Conservation (phyloP, 1,140 invertebrate genomes). For the Zaprionus vittiger region DNA sequence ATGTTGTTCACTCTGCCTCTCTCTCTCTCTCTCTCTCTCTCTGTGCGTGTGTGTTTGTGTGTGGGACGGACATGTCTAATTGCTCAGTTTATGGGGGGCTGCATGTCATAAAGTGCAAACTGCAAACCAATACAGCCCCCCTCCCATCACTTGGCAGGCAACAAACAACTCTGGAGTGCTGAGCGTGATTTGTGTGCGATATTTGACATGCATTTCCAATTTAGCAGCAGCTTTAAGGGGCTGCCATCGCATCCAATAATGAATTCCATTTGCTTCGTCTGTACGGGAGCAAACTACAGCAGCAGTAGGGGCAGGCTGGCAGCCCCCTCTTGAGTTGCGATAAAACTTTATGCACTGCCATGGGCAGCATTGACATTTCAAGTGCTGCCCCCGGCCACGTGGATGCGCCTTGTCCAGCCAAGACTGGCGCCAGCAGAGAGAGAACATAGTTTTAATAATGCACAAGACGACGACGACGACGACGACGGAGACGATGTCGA, state of each 20-base stretch:
- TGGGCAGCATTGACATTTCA: slow-evolving; percentile 80
- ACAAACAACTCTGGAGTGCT: slow-evolving; percentile 37
- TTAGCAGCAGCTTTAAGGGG: slow-evolving; percentile 65
- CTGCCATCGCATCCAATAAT: slow-evolving; percentile 60
- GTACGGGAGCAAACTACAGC: slow-evolving; percentile 1
- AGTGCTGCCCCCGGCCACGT: slow-evolving; percentile 46
- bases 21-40: background rate
- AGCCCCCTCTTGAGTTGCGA: slow-evolving; percentile 41
- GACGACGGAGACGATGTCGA: slow-evolving; percentile 65
- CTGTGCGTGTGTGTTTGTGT: slow-evolving; percentile 9
- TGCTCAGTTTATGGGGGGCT: slow-evolving; percentile 68
- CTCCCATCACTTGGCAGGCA: slow-evolving; percentile 17
- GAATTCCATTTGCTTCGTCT: slow-evolving; percentile 81
- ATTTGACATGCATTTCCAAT: slow-evolving; percentile 82
- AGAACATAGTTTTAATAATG: slow-evolving; percentile 81
- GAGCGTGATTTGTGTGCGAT: slow-evolving; percentile 71
- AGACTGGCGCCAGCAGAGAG: slow-evolving; percentile 55
- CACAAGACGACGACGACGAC: slow-evolving; percentile 75
- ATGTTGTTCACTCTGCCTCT: slow-evolving; percentile 32
- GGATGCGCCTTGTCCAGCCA: slow-evolving; percentile 28
- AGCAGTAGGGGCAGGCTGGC: background rate
- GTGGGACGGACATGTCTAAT: slow-evolving; percentile 67
- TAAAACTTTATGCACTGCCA: slow-evolving; percentile 79
- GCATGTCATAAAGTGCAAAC: slow-evolving; percentile 75
- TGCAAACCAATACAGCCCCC: slow-evolving; percentile 16